Evolutionary conservation across 1,140 invertebrate genomes (phyloP), one percentile per base, ranked within the genome.

Genomic region (Caenorhabditis remanei): DNA sequence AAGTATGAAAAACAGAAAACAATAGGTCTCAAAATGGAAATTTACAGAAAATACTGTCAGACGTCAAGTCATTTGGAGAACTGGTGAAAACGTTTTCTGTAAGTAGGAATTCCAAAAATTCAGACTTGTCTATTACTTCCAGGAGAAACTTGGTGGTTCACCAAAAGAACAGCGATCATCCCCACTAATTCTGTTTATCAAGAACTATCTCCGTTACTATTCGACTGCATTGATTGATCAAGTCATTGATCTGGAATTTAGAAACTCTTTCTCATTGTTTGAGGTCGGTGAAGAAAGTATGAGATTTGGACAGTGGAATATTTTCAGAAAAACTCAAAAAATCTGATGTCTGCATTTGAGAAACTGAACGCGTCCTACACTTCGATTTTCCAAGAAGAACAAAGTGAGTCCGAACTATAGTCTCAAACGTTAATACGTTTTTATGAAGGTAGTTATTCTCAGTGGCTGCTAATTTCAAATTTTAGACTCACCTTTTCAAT

Each of bases 251-350:
- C 4, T 71, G 21, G 11, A 71, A 19, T 71, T 46, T 40, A 43
- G 16, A 7, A 71, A 71, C 19, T 71, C 65, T 11, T 19, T 4
- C 13, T 43, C 41, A 7, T 19, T n/a, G 11, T 43, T 43, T 19
- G 40, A 71, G 65, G 65, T 71, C 19, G 4, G 61, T 40, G 9
- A 65, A 11, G 19, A 19, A 7, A 43, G 16, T 61, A 61, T n/a
- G n/a, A n/a, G 56, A 53, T 53, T 11, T 11, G 11, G 2, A 53
- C 50, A 53, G 50, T 53, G 9, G 16, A 11, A 65, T 40, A 1
- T 71, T 43, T 71, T 71, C 65, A 71, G 65, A 71, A 46, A 13
- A 14, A 11, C 46, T 71, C 65, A 16, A n/a, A 19, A 71, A 32
- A 32, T 32, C 32, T 32, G 32, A 32, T 32, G 32, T 32, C 32